phyloP scores from a whole-genome alignment of 2,797 vertebrate genomes.

The Gymnocypris eckloni region DNA sequence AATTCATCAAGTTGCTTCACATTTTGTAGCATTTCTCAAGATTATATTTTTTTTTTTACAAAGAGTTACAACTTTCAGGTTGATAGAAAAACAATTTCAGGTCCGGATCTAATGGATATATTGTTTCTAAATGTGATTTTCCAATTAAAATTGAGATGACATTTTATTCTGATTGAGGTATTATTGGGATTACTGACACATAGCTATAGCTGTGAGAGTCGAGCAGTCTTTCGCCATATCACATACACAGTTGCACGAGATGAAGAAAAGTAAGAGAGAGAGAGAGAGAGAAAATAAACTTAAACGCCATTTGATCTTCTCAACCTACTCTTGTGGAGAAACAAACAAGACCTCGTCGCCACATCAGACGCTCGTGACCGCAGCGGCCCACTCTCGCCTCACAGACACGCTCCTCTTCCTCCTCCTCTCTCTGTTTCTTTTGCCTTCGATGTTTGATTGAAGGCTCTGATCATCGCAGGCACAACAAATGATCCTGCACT shows the following conservation, averaged over 20 bases:
- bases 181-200: background rate
- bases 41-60: background rate
- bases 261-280: background rate
- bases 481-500: slow-evolving; percentile 56
- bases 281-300: background rate
- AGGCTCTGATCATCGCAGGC: slow-evolving; percentile 31
- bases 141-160: background rate
- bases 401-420: slow-evolving; percentile 4
- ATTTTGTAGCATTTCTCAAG: too few species aligned
- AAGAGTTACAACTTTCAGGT: background rate
- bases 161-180: background rate
- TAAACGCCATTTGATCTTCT: slow-evolving; percentile 13
- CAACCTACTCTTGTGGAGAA: background rate
- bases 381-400: background rate
- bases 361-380: too few species aligned
- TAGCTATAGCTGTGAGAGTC: background rate
- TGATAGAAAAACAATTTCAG: background rate
- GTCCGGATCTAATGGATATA: background rate
- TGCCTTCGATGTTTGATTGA: slow-evolving; percentile 5
- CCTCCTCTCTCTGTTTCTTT: slow-evolving; percentile 26
- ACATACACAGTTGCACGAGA: background rate
- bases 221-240: background rate
- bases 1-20: background rate
- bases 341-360: background rate
- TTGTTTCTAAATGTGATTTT: background rate